Conservation (phyloP, 2,797 vertebrate species). For the Macrochelys suwanniensis region DNA sequence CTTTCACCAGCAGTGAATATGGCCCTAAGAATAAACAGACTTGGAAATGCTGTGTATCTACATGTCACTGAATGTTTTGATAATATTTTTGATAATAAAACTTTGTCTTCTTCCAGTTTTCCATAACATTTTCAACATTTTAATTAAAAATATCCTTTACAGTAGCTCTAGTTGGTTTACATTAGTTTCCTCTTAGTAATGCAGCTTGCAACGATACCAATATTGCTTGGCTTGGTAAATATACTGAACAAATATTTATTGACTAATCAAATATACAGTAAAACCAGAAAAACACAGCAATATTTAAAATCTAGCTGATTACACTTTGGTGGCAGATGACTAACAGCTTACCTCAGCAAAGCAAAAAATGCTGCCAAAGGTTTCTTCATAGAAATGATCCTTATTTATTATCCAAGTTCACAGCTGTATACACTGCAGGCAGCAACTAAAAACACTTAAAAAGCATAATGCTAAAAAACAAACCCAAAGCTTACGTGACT, state of each 20-base stretch:
- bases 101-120: slow-evolving; percentile 55
- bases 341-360: slow-evolving; percentile 78
- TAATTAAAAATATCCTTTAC: slow-evolving; percentile 37
- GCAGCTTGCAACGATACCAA: slow-evolving; percentile 59
- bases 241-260: slow-evolving; percentile 74
- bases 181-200: slow-evolving; percentile 52
- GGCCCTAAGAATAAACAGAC: neutral
- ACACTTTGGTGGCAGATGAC: slow-evolving; percentile 76
- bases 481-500: slow-evolving; percentile 61
- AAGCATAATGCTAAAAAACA: slow-evolving; percentile 67
- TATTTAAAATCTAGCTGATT: slow-evolving; percentile 81
- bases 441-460: slow-evolving; percentile 77
- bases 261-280: slow-evolving; percentile 78
- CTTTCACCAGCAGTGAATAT: slow-evolving; percentile 19
- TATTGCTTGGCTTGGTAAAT: slow-evolving; percentile 65
- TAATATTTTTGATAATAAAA: slow-evolving; percentile 29
- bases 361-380: slow-evolving; percentile 75
- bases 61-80: slow-evolving; percentile 32
- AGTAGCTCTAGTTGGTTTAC: slow-evolving; percentile 28
- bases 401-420: slow-evolving; percentile 80
- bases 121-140: slow-evolving; percentile 40
- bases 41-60: slow-evolving; percentile 18
- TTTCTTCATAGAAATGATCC: slow-evolving; percentile 74
- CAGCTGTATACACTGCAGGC: slow-evolving; percentile 73
- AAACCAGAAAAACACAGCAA: slow-evolving; percentile 77